Conservation (phyloP, 2,888 invertebrate species). For the Acheta domesticus region DNA sequence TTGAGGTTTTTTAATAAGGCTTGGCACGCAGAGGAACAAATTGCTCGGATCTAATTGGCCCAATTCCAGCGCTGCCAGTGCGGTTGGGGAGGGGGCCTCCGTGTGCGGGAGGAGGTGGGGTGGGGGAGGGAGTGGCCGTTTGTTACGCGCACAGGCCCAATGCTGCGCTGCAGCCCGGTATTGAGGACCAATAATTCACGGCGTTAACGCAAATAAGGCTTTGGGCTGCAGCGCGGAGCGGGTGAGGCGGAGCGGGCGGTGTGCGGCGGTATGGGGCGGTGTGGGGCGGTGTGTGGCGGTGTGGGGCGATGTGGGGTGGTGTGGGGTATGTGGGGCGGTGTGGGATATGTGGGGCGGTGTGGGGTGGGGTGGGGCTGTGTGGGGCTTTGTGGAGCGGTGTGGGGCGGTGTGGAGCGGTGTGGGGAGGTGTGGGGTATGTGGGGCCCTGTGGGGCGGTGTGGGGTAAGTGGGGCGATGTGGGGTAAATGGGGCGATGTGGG, state of each 20-base stretch:
- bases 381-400: not conserved
- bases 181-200: slow-evolving; percentile 18
- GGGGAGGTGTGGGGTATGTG: not conserved
- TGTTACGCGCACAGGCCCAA: not conserved
- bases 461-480: too few species aligned
- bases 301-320: too few species aligned
- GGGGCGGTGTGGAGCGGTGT: not conserved
- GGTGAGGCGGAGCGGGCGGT: not conserved
- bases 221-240: not conserved
- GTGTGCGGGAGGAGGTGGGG: not conserved
- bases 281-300: not conserved
- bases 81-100: not conserved
- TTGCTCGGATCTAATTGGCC: slow-evolving; percentile 9
- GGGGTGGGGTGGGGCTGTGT: not conserved
- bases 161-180: not conserved
- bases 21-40: not conserved
- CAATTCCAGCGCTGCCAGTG: not conserved
- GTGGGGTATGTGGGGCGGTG: not conserved
- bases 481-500: not conserved
- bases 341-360: too few species aligned
- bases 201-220: not conserved
- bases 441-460: not conserved
- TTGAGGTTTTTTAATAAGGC: not conserved
- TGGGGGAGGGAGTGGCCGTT: not conserved
- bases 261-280: too few species aligned